phyloP scores from a whole-genome alignment of 2,113 vertebrate genomes.

The Lanius collurio region DNA sequence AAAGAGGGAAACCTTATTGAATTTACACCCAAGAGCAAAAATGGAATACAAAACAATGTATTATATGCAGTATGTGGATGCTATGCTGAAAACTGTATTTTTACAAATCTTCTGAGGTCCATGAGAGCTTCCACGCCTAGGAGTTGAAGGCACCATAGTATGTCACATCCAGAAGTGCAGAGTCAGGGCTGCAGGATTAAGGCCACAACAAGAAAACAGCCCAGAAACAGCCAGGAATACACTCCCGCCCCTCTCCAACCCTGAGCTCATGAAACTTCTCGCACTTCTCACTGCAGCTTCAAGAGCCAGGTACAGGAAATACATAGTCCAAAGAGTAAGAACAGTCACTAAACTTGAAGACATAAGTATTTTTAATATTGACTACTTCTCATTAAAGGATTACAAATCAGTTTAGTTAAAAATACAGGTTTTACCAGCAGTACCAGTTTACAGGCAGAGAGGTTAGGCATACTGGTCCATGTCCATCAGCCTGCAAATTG shows the following conservation, averaged over 20 bases:
- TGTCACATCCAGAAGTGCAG: not conserved
- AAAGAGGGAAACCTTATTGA: not conserved
- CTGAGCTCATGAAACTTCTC: not conserved
- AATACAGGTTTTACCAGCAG: not conserved
- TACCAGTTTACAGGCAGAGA: not conserved
- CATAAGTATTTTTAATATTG: not conserved
- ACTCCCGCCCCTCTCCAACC: not conserved
- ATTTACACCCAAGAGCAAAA: not conserved
- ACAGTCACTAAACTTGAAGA: not conserved
- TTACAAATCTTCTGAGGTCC: not conserved
- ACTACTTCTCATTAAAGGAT: not conserved
- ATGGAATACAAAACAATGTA: not conserved
- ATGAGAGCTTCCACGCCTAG: conserved; percentile 12
- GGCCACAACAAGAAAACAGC: conserved; percentile 18
- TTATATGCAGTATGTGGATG: not conserved
- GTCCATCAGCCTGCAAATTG: not conserved
- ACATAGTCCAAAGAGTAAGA: not conserved
- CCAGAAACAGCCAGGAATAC: conserved; percentile 15
- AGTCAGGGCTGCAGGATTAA: conserved; percentile 25
- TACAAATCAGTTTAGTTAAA: not conserved
- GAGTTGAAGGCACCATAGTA: conserved; percentile 40
- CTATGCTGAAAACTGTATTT: not conserved
- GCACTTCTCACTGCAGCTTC: not conserved
- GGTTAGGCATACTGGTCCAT: not conserved
- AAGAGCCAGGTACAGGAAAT: not conserved